Conservation (phyloP, 1,140 invertebrate genomes). For the Paraescarpia echinospica region DNA sequence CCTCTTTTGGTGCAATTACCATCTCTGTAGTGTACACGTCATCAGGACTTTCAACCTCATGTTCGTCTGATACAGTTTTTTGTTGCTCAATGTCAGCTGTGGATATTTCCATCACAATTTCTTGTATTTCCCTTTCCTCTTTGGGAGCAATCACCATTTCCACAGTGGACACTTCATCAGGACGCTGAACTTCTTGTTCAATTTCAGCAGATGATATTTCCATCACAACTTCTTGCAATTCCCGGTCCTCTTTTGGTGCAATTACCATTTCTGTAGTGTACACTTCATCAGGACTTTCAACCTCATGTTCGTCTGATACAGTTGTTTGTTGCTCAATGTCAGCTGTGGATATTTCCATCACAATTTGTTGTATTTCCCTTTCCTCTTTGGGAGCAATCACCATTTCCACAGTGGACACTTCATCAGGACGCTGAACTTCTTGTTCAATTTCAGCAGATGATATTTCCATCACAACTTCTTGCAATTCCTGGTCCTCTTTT, state of each 20-base stretch:
- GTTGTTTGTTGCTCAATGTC: no score
- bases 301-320: background rate
- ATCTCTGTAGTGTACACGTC: slow-evolving; percentile 31
- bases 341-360: slow-evolving; percentile 18
- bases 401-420: slow-evolving; percentile 31
- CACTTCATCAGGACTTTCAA: background rate
- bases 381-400: slow-evolving; percentile 28
- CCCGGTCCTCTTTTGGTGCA: slow-evolving; percentile 17
- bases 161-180: slow-evolving; percentile 26
- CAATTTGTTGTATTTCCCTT: slow-evolving; percentile 17
- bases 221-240: slow-evolving; percentile 24
- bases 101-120: slow-evolving; percentile 11
- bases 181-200: slow-evolving; percentile 17
- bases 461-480: slow-evolving; percentile 23
- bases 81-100: no score
- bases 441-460: background rate
- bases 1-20: slow-evolving; percentile 26
- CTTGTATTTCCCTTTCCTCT: slow-evolving; percentile 25
- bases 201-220: background rate
- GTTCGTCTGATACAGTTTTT: no score
- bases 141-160: slow-evolving; percentile 30
- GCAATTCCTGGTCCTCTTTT: slow-evolving; percentile 22
- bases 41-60: slow-evolving; percentile 20
- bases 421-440: slow-evolving; percentile 22
- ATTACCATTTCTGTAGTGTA: background rate